phyloP scores from a whole-genome alignment of 2,888 invertebrate genomes.

The Nemotelus nigrinus region DNA sequence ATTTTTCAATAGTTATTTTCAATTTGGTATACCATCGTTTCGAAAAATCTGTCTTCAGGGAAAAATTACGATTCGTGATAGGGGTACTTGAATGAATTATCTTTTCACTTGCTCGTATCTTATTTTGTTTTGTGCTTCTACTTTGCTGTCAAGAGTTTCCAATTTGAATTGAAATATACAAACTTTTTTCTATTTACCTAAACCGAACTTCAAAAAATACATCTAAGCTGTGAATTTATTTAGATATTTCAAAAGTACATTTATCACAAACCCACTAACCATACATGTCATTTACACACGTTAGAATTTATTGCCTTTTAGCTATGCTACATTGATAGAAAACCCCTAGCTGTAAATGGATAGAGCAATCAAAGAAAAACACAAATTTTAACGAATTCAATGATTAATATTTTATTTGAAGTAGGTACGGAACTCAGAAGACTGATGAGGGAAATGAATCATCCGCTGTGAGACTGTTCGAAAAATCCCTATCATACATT shows the following conservation, averaged over 20 bases:
- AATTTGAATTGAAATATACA: no score
- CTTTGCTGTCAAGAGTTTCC: no score
- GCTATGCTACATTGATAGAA: no score
- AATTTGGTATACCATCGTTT: not conserved
- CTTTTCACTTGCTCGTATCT: not conserved
- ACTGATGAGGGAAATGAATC: no score
- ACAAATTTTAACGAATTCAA: not conserved
- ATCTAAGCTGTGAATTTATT: slow-evolving; percentile 8
- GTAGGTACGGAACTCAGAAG: no score
- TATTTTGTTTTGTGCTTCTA: no score
- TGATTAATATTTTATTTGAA: slow-evolving; percentile 10
- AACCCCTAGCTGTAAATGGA: no score
- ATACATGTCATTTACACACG: not conserved
- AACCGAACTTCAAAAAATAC: not conserved
- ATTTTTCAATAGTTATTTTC: not conserved
- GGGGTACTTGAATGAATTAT: not conserved
- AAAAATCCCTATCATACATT: no score
- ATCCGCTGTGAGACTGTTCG: no score
- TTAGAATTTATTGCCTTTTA: no score
- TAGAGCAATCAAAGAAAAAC: not conserved
- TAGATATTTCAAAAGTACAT: slow-evolving; percentile 18
- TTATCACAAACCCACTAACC: not conserved
- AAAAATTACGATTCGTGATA: not conserved
- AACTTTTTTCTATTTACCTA: no score
- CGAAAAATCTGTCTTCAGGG: not conserved